Evolutionary conservation across 1,140 invertebrate species (phyloP), one percentile per base, ranked within the genome.

Genomic region (Cephus cinctus): DNA sequence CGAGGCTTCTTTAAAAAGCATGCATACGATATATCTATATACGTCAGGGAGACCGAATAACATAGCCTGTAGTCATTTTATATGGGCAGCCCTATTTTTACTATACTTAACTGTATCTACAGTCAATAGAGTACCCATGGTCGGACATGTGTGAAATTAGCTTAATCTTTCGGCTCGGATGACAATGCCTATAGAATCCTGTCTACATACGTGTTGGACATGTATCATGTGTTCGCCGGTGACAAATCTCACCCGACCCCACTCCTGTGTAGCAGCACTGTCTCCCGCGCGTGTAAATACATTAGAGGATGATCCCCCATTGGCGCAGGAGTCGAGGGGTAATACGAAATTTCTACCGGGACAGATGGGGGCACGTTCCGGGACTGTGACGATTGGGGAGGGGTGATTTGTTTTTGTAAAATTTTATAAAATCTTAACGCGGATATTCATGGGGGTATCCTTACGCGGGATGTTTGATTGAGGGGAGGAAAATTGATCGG

Each of bases 81-180:
- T n/a, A n/a, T n/a, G n/a, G n/a, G n/a, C n/a, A n/a, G n/a, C n/a
- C n/a, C n/a, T n/a, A n/a, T n/a, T n/a, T n/a, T n/a, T n/a, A n/a
- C n/a, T n/a, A n/a, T n/a, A n/a, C n/a, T n/a, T n/a, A n/a, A n/a
- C n/a, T n/a, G n/a, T n/a, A n/a, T n/a, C n/a, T n/a, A n/a, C n/a
- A n/a, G n/a, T n/a, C n/a, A n/a, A n/a, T n/a, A n/a, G n/a, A n/a
- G n/a, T n/a, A n/a, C n/a, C n/a, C n/a, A n/a, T 71, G 61, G 63
- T 71, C 65, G 73, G 67, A 77, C 75, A 77, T 76, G 75, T 77
- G 75, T 76, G 73, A 77, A 77, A 77, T 77, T 77, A 76, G 75
- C 73, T 76, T 76, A 77, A 77, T 77, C 75, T 77, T 66, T 64
- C 63, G 57, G 69, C 70, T 77, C 71, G 66, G 69, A 77, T 77